Evolutionary conservation across 2,797 vertebrate genomes (phyloP), one percentile per base, ranked within the genome.

Genomic region (Pempheris klunzingeri): DNA sequence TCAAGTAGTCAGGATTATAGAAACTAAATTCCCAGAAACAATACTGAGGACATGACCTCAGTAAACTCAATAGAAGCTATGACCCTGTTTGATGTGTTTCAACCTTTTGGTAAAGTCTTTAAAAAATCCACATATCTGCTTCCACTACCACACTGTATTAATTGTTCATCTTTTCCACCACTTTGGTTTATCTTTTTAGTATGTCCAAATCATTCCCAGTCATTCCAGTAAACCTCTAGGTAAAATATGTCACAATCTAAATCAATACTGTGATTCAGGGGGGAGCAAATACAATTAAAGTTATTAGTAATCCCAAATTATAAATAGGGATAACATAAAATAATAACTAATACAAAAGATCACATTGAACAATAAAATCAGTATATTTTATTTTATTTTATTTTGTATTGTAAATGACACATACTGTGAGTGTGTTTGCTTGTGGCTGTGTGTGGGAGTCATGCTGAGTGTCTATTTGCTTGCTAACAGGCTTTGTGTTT

Each of bases 211-310:
- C 41, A 24, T 18, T 54, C 39, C n/a, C 38, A 41, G n/a, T 41
- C 26, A 34, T 13, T 70, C 17, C 4, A 61, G 3, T 41, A 57
- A 74, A 44, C n/a, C 5, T 4, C 26, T 2, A 9, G 18, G 22
- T 41, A 41, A 66, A 39, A 39, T n/a, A 52, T 26, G 17, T 73
- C 38, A 47, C 13, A 55, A 22, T 44, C 8, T 60, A 26, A 67
- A 60, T 74, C 3, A 1, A 47, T 57, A 44, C n/a, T 55, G 4
- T 22, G 26, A 50, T 46, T 60, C 26, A 20, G 5, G 32, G 36
- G 39, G 36, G 14, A 22, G 26, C 62, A 75, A 61, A 41, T 55
- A 24, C 30, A 32, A 6, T 32, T 49, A 34, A 52, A 46, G 17
- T 49, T n/a, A 55, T 28, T 17, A n/a, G 4, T 34, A 14, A 22